phyloP scores from a whole-genome alignment of 2,797 vertebrate genomes.

The Octomys mimax region DNA sequence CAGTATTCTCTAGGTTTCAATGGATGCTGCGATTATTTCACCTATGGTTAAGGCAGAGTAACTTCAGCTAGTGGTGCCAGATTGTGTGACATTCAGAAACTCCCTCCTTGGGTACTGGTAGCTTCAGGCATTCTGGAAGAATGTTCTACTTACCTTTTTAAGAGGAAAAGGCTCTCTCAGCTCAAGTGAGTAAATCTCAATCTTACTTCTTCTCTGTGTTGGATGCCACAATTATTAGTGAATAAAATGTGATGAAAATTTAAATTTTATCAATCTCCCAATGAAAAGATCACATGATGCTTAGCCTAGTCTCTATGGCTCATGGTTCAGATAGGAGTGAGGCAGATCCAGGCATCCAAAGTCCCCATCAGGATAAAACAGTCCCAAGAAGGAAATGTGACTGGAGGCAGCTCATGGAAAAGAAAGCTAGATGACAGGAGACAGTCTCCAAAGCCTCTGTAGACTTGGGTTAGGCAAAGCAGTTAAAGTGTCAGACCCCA shows the following conservation, averaged over 20 bases:
- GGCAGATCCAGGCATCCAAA: background rate
- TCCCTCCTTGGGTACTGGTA: background rate
- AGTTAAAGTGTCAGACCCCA: background rate
- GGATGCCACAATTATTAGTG: conserved; percentile 23
- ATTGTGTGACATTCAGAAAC: background rate
- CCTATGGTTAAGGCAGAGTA: background rate
- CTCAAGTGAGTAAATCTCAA: background rate
- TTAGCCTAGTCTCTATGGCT: background rate
- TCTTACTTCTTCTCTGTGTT: background rate
- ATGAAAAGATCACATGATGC: background rate
- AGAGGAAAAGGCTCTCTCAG: conserved; percentile 1
- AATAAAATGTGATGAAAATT: conserved; percentile 18
- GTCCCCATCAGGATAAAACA: background rate
- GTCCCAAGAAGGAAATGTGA: background rate
- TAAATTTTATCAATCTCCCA: background rate
- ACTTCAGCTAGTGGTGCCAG: background rate
- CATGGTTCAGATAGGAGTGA: background rate
- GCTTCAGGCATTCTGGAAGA: background rate
- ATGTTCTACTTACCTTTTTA: background rate
- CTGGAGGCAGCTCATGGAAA: background rate
- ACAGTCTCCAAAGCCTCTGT: background rate
- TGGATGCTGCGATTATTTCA: background rate
- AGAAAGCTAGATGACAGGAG: background rate
- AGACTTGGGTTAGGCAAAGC: background rate
- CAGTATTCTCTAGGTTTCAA: background rate